Evolutionary conservation across 2,888 invertebrate species (phyloP).

Genomic region (Atrina japonica): DNA sequence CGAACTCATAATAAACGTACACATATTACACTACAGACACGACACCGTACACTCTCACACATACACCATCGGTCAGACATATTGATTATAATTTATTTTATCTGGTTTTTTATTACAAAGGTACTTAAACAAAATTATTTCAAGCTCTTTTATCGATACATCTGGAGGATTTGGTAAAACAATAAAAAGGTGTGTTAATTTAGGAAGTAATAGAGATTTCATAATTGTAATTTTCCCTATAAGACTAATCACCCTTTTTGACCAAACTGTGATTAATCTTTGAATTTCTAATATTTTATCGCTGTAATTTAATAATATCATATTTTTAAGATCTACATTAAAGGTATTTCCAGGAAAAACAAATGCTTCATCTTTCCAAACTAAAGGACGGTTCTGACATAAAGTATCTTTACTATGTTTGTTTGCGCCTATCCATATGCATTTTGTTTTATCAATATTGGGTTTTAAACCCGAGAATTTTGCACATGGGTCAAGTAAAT

Average conservation of each 20-base stretch:
- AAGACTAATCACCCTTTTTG: not conserved
- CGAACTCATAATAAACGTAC: no score
- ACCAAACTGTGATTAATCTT: not conserved
- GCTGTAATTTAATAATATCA: not conserved
- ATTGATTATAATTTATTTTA: no score
- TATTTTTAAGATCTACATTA: not conserved
- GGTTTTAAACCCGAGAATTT: conserved; percentile 11
- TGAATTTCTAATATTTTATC: conserved; percentile 8
- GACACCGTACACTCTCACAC: no score
- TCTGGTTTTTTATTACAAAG: no score
- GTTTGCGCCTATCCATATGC: not conserved
- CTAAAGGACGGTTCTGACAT: not conserved
- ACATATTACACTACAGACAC: no score
- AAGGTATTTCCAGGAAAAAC: not conserved
- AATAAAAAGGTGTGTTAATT: conserved; percentile 6
- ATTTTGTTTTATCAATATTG: conserved; percentile 7
- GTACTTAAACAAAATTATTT: not conserved
- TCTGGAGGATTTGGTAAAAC: not conserved
- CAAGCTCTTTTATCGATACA: not conserved
- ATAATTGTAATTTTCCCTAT: conserved; percentile 11
- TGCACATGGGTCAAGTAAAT: not conserved
- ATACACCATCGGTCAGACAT: no score
- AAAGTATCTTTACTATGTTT: not conserved
- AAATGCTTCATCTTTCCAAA: not conserved
- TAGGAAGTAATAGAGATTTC: conserved; percentile 1